These are phyloP conservation scores for Harlomillsia oculata DNA, from an alignment of 1,140 invertebrate genomes.

Conservation along the genomic window DNA sequence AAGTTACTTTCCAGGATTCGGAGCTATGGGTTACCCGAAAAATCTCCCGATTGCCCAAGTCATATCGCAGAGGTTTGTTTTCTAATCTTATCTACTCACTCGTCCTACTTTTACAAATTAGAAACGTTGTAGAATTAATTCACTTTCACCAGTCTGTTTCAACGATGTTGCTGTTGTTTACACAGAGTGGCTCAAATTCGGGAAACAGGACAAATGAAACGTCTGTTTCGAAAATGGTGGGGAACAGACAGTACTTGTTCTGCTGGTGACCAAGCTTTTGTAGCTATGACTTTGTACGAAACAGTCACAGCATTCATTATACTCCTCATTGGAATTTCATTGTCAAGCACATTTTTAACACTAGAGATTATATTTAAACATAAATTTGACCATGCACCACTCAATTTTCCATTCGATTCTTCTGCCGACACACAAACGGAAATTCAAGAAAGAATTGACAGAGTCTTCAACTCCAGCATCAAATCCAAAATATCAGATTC, in stretches of 20 bases:
- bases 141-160: not conserved
- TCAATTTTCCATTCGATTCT: too few relatives aligned
- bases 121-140: too few relatives aligned
- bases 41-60: conserved; percentile 21
- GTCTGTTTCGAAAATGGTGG: conserved; percentile 30
- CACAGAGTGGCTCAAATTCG: conserved; percentile 23
- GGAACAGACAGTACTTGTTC: conserved; percentile 15
- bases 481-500: too few relatives aligned
- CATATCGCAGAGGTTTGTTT: conserved; percentile 22
- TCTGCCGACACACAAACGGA: too few relatives aligned
- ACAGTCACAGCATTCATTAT: conserved; percentile 27
- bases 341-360: conserved; percentile 6
- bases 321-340: conserved; percentile 1
- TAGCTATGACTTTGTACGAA: conserved; percentile 26
- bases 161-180: not conserved
- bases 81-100: too few relatives aligned
- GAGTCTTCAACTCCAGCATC: too few relatives aligned
- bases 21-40: conserved; percentile 34
- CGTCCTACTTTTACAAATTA: not conserved
- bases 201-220: conserved; percentile 22
- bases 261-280: conserved; percentile 3
- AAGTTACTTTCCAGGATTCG: conserved; percentile 33
- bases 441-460: too few relatives aligned
- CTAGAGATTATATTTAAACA: conserved; percentile 3
- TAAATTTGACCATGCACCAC: too few relatives aligned